A percentile compares a stretch with the other conserved stretches of the same genome.
Conservation (phyloP, 2,888 invertebrate species). For the Arge pagana region DNA sequence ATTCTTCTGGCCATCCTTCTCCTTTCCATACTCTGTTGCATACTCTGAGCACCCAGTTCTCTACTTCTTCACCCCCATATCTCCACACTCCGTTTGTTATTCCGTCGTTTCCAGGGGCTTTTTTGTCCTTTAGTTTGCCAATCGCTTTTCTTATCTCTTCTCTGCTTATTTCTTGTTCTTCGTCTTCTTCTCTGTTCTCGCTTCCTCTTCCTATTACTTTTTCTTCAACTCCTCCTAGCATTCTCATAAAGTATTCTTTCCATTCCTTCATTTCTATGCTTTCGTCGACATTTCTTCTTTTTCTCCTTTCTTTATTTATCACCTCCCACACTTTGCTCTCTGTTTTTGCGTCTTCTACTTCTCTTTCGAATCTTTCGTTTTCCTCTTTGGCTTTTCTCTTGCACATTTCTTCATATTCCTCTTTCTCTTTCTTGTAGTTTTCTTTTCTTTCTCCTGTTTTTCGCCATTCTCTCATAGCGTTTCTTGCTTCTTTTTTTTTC, state of each 20-base stretch:
- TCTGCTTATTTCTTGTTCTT: slow-evolving; percentile 11
- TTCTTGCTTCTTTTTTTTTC: slow-evolving; percentile 2
- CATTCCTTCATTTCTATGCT: not conserved
- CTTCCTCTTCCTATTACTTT: slow-evolving; percentile 1
- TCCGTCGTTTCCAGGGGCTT: too few species aligned
- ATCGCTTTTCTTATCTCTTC: slow-evolving; percentile 11
- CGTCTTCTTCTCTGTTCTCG: slow-evolving; percentile 8
- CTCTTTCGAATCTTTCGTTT: slow-evolving; percentile 4
- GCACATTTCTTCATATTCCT: too few species aligned
- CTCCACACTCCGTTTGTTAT: too few species aligned
- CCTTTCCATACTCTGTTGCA: too few species aligned
- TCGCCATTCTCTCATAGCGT: not conserved
- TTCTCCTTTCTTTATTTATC: not conserved
- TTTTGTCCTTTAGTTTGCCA: not conserved
- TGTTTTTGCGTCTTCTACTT: too few species aligned
- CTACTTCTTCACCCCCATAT: too few species aligned
- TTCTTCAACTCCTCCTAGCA: not conserved
- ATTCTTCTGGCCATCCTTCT: too few species aligned
- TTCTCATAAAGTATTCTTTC: too few species aligned
- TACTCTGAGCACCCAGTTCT: too few species aligned
- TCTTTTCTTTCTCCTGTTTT: not conserved
- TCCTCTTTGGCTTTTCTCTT: not conserved
- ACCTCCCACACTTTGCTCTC: not conserved
- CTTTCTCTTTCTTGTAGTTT: slow-evolving; percentile 1
- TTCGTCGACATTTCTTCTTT: not conserved